phyloP scores from a whole-genome alignment of 2,797 vertebrate genomes.

The Tokudaia muenninki region DNA sequence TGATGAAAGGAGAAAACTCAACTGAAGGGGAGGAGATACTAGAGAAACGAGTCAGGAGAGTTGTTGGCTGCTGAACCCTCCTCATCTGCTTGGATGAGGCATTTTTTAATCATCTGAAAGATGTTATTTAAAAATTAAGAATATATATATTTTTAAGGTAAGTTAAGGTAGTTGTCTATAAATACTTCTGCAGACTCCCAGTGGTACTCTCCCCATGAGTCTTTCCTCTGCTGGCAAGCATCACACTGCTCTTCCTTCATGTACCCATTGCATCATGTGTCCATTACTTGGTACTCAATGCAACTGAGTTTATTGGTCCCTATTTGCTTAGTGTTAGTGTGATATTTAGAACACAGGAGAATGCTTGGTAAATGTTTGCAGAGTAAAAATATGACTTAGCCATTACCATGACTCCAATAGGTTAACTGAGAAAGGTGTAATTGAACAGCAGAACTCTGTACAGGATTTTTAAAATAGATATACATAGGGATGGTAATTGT shows the following conservation, averaged over 20 bases:
- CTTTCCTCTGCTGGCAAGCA: fast-evolving
- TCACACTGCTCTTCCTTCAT: not conserved
- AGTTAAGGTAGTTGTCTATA: not conserved
- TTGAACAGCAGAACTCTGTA: not conserved
- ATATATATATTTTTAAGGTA: not conserved
- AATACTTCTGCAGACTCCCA: not conserved
- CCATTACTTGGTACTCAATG: not conserved
- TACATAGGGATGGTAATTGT: not conserved
- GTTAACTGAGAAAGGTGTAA: not conserved
- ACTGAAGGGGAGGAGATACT: fast-evolving
- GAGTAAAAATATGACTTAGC: not conserved
- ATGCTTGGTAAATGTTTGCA: not conserved
- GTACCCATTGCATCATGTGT: fast-evolving
- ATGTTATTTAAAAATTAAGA: not conserved
- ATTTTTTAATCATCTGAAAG: slow-evolving; percentile 17
- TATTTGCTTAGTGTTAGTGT: not conserved
- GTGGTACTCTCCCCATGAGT: not conserved
- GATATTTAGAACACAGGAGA: not conserved
- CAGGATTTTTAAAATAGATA: not conserved
- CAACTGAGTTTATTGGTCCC: not conserved
- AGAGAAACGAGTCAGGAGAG: not conserved
- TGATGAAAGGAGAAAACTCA: not conserved
- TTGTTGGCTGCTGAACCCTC: fast-evolving
- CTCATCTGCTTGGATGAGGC: not conserved
- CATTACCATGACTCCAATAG: not conserved